Evolutionary conservation across 2,797 vertebrate species (phyloP).

Genomic region (Gymnodraco acuticeps): DNA sequence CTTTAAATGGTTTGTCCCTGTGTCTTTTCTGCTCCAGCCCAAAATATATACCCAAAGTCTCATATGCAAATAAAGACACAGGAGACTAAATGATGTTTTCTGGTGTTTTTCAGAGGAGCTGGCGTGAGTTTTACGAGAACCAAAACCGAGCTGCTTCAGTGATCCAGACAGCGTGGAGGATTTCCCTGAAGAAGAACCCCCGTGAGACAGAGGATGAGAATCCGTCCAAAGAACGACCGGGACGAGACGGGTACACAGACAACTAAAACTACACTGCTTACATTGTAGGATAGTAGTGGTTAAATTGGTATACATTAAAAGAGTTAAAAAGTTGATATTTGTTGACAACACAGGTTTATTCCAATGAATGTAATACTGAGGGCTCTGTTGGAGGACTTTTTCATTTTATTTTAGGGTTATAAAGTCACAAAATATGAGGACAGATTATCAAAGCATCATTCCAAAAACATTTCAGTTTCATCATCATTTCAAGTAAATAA

Average conservation of each 20-base stretch:
- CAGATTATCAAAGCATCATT: too few species aligned
- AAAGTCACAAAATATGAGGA: too few species aligned
- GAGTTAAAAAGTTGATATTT: too few species aligned
- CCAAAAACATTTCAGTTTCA: background rate
- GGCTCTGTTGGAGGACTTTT: too few species aligned
- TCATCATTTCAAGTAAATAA: background rate
- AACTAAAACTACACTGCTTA: background rate
- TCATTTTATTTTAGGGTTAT: too few species aligned
- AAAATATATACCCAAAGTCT: background rate
- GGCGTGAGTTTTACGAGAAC: slow-evolving; percentile 86
- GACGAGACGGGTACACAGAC: slow-evolving; percentile 83
- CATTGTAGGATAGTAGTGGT: background rate
- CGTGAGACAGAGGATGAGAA: slow-evolving; percentile 55
- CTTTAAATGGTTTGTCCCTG: background rate
- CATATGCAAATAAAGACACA: background rate
- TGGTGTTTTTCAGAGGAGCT: slow-evolving; percentile 84
- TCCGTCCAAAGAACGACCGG: slow-evolving; percentile 62
- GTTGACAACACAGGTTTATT: too few species aligned
- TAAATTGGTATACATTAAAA: too few species aligned
- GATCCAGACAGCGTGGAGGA: slow-evolving; percentile 90
- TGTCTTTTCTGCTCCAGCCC: background rate
- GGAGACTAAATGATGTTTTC: slow-evolving; percentile 6
- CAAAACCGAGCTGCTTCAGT: slow-evolving; percentile 85
- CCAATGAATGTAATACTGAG: too few species aligned
- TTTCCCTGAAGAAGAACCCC: slow-evolving; percentile 72